phyloP scores from a whole-genome alignment of 2,888 invertebrate species.

The Apomyelois bistriatella region DNA sequence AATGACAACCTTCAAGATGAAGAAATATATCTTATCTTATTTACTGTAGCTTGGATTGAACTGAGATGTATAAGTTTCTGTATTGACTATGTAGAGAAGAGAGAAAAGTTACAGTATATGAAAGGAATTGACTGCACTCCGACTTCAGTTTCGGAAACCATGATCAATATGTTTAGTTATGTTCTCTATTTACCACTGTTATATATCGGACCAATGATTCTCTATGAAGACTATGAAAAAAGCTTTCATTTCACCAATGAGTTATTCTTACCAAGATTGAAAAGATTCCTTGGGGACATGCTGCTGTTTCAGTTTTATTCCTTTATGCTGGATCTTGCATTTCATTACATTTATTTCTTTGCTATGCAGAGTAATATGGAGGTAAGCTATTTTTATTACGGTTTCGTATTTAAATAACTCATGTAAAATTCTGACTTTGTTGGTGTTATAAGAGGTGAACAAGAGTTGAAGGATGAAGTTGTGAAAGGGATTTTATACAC shows the following conservation, averaged over 20 bases:
- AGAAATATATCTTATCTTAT: constrained; percentile 75
- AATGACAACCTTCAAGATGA: constrained; percentile 67
- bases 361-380: constrained; percentile 85
- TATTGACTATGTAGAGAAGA: constrained; percentile 75
- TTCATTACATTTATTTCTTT: constrained; percentile 91
- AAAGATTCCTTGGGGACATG: constrained; percentile 65
- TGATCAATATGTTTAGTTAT: constrained; percentile 84
- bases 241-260: constrained; percentile 47
- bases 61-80: constrained; percentile 88
- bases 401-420: no score
- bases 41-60: constrained; percentile 84
- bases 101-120: constrained; percentile 29
- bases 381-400: constrained; percentile 52
- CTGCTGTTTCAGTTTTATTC: constrained; percentile 84
- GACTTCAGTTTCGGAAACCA: constrained; percentile 25
- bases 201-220: constrained; percentile 90
- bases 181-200: constrained; percentile 91
- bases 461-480: no score
- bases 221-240: constrained; percentile 84
- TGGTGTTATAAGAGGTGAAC: no score
- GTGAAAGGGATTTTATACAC: no score
- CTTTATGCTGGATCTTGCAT: constrained; percentile 82
- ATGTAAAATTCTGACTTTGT: no score
- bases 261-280: constrained; percentile 47
- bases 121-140: constrained; percentile 16